Evolutionary conservation across 2,888 invertebrate species (phyloP), one percentile per base, ranked within the genome.

Genomic region (Heliconius cydno): DNA sequence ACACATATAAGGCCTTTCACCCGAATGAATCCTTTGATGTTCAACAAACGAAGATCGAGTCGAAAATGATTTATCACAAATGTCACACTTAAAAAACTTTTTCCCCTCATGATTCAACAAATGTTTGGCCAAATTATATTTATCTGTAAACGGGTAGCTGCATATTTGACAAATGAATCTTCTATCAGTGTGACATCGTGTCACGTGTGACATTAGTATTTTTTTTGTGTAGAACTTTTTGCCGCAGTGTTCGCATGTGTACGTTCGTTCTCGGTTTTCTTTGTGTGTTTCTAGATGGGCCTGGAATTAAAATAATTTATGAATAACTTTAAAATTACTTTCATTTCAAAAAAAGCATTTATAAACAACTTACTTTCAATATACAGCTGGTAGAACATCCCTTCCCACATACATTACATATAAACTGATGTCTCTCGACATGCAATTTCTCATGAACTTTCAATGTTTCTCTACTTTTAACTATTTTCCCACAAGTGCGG

Each of bases 351-450:
- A 65, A 28, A 28, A 15, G 9, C 4, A 63, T 25, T n/a, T 76
- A 30, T 12, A 65, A 52, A 34, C 57, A 34, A 13, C 63, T 60
- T 63, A 92, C 94, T 88, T 88, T 90, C 41, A 94, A 88, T 76
- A 87, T 87, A 80, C 88, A 86, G 67, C 87, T 86, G 2, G 89
- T 88, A 10, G 89, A 88, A 73, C 89, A 91, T n/a, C 87, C 89
- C 81, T 90, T 92, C 0, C 95, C 95, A 67, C 95, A 95, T 0
- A 93, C 85, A 83, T 95, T 91, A 79, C 95, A 95, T 30, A 95
- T 89, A 74, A 85, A 87, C 19, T 88, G 73, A 57, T 85, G 88
- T 38, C 89, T 86, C 25, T 90, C 87, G 1, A 84, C 86, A 76
- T 95, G 95, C 22, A 86, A 85, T 74, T 90, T 89, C 73, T 88